A percentile compares a stretch with the other conserved stretches of the same genome.
Evolutionary conservation across 2,797 vertebrate species (phyloP).

Genomic region (Halcyon badia): DNA sequence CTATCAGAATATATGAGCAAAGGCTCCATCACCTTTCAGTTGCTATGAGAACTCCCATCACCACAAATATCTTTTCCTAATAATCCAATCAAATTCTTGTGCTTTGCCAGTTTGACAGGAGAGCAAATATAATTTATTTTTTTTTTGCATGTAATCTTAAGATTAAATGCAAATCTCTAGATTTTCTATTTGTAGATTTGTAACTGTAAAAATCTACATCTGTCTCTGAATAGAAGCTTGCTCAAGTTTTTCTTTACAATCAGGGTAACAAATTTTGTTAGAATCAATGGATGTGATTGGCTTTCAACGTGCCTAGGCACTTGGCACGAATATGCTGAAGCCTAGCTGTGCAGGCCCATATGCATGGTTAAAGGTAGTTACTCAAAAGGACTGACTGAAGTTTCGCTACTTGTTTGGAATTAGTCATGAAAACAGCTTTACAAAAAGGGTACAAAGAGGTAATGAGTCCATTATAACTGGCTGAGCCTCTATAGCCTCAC

Average conservation of each 20-base stretch:
- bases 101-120: not conserved
- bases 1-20: not conserved
- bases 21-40: not conserved
- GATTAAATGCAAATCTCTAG: too few relatives aligned
- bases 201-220: not conserved
- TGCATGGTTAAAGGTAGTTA: not conserved
- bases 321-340: not conserved
- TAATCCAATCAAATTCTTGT: not conserved
- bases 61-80: not conserved
- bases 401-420: not conserved
- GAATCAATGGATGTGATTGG: not conserved
- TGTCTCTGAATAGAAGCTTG: not conserved
- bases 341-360: not conserved
- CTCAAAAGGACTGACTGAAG: not conserved
- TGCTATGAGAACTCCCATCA: not conserved
- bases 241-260: not conserved
- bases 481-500: not conserved
- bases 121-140: not conserved
- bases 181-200: too few relatives aligned
- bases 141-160: not conserved
- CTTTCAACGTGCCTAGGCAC: not conserved
- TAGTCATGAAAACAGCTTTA: not conserved
- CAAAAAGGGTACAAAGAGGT: not conserved
- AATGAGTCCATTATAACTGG: not conserved
- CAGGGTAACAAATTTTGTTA: not conserved